Conservation (phyloP, 1,140 invertebrate genomes). For the Adoxophyes honmai region DNA sequence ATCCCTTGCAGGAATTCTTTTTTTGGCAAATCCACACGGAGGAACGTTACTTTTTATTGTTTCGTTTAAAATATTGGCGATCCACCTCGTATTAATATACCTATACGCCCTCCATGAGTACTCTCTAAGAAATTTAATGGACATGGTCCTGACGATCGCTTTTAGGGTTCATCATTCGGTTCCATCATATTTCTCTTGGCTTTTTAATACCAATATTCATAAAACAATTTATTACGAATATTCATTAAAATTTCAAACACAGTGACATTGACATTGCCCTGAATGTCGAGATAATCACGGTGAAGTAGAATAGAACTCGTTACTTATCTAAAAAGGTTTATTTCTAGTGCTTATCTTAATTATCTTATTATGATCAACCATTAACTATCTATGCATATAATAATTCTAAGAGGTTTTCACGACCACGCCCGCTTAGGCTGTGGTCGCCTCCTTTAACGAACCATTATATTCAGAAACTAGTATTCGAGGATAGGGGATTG, state of each 20-base stretch:
- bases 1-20: conserved; percentile 1
- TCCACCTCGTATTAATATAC: conserved; percentile 3
- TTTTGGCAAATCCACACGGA: not conserved
- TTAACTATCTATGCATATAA: not conserved
- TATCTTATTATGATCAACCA: not conserved
- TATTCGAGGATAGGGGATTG: too few species aligned
- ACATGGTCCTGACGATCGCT: not conserved
- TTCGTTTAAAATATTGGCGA: not conserved
- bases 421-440: not conserved
- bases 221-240: conserved; percentile 1
- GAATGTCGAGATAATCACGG: too few species aligned
- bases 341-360: not conserved
- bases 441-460: too few species aligned
- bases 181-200: not conserved
- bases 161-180: not conserved
- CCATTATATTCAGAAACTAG: too few species aligned
- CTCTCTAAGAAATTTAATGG: not conserved
- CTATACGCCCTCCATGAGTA: not conserved
- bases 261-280: too few species aligned
- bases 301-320: not conserved
- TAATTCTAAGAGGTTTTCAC: not conserved
- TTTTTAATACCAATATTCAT: conserved; percentile 2
- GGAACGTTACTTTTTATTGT: not conserved
- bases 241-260: too few species aligned
- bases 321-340: not conserved